Conservation (phyloP, 2,888 invertebrate genomes). For the Napeogenes sylphis region DNA sequence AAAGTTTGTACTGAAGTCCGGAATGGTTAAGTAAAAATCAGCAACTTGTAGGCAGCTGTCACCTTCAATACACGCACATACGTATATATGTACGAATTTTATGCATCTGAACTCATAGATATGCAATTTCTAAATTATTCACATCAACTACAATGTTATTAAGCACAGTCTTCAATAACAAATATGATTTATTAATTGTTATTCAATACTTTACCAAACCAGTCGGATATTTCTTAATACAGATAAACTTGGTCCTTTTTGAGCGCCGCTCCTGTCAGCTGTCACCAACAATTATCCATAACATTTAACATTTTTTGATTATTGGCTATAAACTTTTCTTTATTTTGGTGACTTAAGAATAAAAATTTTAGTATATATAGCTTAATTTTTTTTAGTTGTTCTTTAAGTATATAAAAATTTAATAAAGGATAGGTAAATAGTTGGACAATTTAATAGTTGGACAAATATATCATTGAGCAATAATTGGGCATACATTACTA, state of each 20-base stretch:
- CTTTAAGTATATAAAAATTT: no score
- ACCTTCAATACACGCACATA: no score
- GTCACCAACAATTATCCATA: conserved; percentile 19
- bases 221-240: conserved; percentile 30
- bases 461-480: background rate
- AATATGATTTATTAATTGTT: conserved; percentile 27
- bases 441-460: no score
- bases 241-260: conserved; percentile 30
- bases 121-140: conserved; percentile 11
- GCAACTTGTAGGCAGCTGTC: no score
- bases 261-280: conserved; percentile 30
- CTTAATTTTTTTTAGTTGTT: no score
- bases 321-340: background rate
- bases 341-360: no score
- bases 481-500: conserved; percentile 8
- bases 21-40: no score
- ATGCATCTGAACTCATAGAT: no score
- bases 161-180: conserved; percentile 21
- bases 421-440: no score
- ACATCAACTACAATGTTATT: conserved; percentile 19
- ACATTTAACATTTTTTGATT: background rate
- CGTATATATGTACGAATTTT: no score
- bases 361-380: no score
- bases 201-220: conserved; percentile 30
- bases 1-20: no score